Evolutionary conservation across 2,113 vertebrate genomes (phyloP), one percentile per base, ranked within the genome.

Genomic region (Pseudois nayaur): DNA sequence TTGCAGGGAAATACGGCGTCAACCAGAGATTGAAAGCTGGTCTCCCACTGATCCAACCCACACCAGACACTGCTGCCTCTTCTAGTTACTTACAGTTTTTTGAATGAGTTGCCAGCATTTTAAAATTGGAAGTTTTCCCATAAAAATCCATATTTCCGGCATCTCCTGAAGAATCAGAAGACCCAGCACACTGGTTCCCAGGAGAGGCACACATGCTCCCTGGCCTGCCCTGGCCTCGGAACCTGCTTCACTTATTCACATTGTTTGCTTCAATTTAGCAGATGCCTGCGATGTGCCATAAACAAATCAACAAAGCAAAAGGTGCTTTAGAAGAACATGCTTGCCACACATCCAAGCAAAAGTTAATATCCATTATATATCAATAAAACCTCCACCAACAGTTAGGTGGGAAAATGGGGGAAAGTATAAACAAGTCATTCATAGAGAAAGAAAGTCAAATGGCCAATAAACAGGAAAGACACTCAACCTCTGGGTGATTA

Each of bases 161-260:
- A 54, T 92, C 94, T 79, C 67, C 87, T 81, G 82, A 91, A 97
- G 92, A 86, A 76, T 78, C 87, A 94, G 85, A 85, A 79, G 76
- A 79, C 33, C 19, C 84, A 48, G 40, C 50, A 76, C 27, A 27
- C 57, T 64, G 40, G 40, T 33, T 91, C 52, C 27, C 86, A 88
- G 93, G 13, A 87, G 36, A 89, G 40, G 40, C 21, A 17, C 7
- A 5, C 25, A 11, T 2, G 12, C 54, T 76, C 79, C 40, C 62
- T 27, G 12, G 48, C 57, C 67, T 27, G 15, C 52, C 52, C 13
- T 9, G 7, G 31, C 62, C 78, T 40, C 19, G 3, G 3, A 43
- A 31, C 33, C 59, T 23, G 43, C 87, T 59, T 64, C 55, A 12
- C 60, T 48, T 81, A n/a, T 7, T 2, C 8, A 31, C 7, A 0